Base-by-base conservation (phyloP, 2,113 vertebrate genomes). In the Podiceps cristatus region DNA sequence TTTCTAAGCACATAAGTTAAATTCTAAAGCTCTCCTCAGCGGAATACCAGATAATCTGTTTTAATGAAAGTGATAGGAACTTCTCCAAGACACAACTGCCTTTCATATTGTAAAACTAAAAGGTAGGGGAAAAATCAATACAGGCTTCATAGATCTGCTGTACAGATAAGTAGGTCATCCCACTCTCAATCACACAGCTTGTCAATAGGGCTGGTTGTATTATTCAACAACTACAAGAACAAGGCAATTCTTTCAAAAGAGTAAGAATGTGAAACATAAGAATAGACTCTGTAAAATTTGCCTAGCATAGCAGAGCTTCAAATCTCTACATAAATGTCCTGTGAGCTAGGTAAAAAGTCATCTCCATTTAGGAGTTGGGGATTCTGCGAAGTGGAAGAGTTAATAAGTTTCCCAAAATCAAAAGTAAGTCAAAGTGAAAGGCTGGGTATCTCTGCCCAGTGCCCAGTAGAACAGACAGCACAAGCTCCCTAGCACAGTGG, bases 41-140 rank as follows among this genome's bases (percentile, higher is more conserved):
- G 88, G 71, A 73, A 91, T 58, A 79, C 9, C 17, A 80, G 45
- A 86, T 49, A 15, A 79, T 86, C 8, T 69, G 11, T 83, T 18
- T 66, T 80, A 94, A 86, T 55, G 27, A 77, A 86, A 90, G 33
- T n/a, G 19, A 59, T 27, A 80, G 37, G 24, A 91, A 77, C 42
- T 76, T 89, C 67, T 56, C 24, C 42, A 74, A 82, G 50, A 45
- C 13, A 17, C 7, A 53, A 37, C 7, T 74, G 37, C 14, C 52
- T 83, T 69, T 92, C 63, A 71, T 59, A 77, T 9, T 33, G 18
- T 35, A 72, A 86, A 64, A 82, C 29, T 59, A 59, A 66, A 73
- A 66, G 5, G 18, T 77, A 58, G 31, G 20, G 1, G 37, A 73
- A 87, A 49, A 14, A 69, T 67, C 11, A 5, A 71, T 83, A 72